Evolutionary conservation across 2,113 vertebrate genomes (phyloP).

Genomic region (Myotis davidii): DNA sequence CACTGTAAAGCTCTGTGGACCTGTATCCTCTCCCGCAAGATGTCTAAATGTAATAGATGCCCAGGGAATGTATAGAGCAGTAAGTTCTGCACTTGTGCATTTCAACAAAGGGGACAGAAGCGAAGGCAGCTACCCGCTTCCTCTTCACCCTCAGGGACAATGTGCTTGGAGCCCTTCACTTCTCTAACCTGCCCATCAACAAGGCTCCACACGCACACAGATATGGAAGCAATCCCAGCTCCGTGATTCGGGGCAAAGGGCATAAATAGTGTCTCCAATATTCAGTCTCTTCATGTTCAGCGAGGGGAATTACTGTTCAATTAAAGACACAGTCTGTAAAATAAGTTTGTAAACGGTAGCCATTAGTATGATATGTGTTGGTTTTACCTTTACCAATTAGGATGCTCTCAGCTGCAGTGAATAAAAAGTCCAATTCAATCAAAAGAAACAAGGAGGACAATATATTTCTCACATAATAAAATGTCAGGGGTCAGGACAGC

Average conservation of each 20-base stretch:
- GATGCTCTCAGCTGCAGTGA: background rate
- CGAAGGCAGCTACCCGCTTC: background rate
- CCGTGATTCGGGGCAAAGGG: background rate
- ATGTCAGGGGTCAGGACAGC: background rate
- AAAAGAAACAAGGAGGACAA: background rate
- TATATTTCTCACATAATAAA: background rate
- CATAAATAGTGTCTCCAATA: background rate
- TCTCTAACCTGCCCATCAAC: background rate
- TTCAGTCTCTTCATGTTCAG: background rate
- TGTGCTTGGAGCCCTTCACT: background rate
- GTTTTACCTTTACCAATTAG: background rate
- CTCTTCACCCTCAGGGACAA: background rate
- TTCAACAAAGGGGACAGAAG: background rate
- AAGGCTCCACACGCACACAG: background rate
- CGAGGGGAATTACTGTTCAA: background rate
- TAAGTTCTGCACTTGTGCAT: background rate
- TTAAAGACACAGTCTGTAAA: constrained; percentile 19
- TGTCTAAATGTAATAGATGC: background rate
- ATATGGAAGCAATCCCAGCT: background rate
- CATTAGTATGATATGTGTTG: background rate
- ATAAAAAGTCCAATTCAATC: background rate
- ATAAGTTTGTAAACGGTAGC: background rate
- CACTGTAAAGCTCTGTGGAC: background rate
- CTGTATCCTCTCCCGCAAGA: background rate
- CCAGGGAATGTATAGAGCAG: background rate